Evolutionary conservation across 2,797 vertebrate genomes (phyloP).

Genomic region (Synaphobranchus kaupii): DNA sequence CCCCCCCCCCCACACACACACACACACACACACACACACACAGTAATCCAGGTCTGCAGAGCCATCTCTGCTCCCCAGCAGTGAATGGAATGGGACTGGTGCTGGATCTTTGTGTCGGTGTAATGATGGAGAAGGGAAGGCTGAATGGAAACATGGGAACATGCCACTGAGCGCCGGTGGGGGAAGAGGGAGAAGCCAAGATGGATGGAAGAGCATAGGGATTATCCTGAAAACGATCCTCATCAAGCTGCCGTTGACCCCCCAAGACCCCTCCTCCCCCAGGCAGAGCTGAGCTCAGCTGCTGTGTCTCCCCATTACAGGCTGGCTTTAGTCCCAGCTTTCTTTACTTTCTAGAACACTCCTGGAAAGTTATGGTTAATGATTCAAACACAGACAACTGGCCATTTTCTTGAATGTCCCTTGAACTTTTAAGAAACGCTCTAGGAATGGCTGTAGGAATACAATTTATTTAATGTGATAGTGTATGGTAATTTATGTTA

Average conservation of each 20-base stretch:
- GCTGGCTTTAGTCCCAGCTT: not conserved
- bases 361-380: not conserved
- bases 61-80: not conserved
- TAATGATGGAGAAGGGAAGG: conserved; percentile 20
- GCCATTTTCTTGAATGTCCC: not conserved
- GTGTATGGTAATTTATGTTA: not conserved
- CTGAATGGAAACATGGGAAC: conserved; percentile 17
- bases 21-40: not conserved
- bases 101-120: conserved; percentile 20
- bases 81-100: conserved; percentile 31
- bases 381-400: not conserved
- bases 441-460: too few relatives aligned
- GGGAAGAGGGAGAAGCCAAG: not conserved
- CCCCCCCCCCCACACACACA: conserved; percentile 15
- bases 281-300: not conserved
- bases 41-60: conserved; percentile 27
- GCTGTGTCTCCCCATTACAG: not conserved
- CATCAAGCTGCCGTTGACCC: not conserved
- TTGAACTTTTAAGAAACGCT: not conserved
- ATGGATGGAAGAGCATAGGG: not conserved
- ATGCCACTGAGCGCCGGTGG: not conserved
- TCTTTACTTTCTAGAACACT: not conserved
- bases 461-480: not conserved
- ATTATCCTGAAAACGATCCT: conserved; percentile 12
- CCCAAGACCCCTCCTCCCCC: not conserved